Base-by-base conservation (phyloP, 2,113 vertebrate genomes). In the Pteropus alecto region DNA sequence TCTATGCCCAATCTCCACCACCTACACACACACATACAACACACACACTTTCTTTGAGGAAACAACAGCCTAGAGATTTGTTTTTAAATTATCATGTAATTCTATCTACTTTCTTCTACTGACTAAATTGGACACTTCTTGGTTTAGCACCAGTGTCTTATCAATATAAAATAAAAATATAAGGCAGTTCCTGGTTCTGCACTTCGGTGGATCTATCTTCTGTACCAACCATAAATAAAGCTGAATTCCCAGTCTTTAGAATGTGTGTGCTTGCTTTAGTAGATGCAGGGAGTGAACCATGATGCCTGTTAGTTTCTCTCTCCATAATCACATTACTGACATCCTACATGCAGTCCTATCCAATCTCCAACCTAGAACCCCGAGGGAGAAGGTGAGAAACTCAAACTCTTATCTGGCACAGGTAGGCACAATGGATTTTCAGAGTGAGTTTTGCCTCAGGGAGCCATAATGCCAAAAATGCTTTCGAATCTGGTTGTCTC, bases 401-500 rank as follows among this genome's bases (percentile, higher is more conserved):
- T 60, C 65, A 61, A 46, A 70, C 22, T 73, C n/a, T 51, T 78
- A 19, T 38, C 77, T 77, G n/a, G 26, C 30, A 89, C 16, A 58
- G 46, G 38, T 22, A 24, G 35, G 7, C 15, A 63, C 33, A 26
- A 11, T 38, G 77, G n/a, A n/a, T 43, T 95, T 93, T 79, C 85
- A 77, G 58, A 87, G 48, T 38, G 58, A 86, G 56, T 78, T 88
- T 48, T 33, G 41, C 77, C 73, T 91, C 74, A 35, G 56, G 74
- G 87, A 90, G 63, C 30, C 41, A 43, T 74, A 58, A 43, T 70
- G 38, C 7, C 46, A 51, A 74, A 41, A 87, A 13, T 61, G 30
- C 60, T 85, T 95, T 85, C 60, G 67, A 87, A 94, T 94, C 76
- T 77, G 90, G 63, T 79, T 76, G 84, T 19, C 43, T 96, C 71